Conservation (phyloP, 2,113 vertebrate species). For the Lamprologus speciosus region DNA sequence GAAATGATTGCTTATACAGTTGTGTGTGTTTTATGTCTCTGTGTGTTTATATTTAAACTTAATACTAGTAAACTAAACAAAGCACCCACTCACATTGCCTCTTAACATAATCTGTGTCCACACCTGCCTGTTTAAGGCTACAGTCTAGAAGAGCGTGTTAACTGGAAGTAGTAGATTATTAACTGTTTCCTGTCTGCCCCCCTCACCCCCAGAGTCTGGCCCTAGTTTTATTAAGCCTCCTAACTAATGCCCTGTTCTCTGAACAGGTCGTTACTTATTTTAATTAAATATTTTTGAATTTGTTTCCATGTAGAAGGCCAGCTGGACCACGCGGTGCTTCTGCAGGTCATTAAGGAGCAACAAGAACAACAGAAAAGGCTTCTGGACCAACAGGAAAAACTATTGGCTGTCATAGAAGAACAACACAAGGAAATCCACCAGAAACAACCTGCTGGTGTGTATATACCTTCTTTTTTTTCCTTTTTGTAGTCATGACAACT, state of each 20-base stretch:
- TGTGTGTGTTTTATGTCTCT: background rate
- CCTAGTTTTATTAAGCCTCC: background rate
- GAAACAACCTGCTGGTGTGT: conserved; percentile 62
- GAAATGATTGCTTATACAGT: background rate
- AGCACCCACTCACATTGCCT: background rate
- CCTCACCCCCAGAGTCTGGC: background rate
- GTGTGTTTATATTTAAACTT: background rate
- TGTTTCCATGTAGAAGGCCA: conserved; percentile 73
- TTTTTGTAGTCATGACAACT: background rate
- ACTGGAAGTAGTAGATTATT: background rate
- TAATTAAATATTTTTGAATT: background rate
- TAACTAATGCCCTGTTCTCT: background rate
- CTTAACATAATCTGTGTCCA: conserved; percentile 24
- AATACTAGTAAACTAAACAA: background rate
- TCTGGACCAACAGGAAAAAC: conserved; percentile 93
- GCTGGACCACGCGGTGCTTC: conserved; percentile 83
- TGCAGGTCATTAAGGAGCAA: conserved; percentile 94
- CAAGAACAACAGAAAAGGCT: conserved; percentile 94
- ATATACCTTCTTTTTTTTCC: background rate
- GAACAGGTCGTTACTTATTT: background rate
- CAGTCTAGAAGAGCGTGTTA: background rate
- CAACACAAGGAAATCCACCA: conserved; percentile 98
- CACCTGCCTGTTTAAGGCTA: background rate
- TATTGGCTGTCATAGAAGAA: conserved; percentile 89
- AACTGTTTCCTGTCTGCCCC: background rate